phyloP scores from a whole-genome alignment of 2,888 invertebrate species.

The Agonopterix heracliana region DNA sequence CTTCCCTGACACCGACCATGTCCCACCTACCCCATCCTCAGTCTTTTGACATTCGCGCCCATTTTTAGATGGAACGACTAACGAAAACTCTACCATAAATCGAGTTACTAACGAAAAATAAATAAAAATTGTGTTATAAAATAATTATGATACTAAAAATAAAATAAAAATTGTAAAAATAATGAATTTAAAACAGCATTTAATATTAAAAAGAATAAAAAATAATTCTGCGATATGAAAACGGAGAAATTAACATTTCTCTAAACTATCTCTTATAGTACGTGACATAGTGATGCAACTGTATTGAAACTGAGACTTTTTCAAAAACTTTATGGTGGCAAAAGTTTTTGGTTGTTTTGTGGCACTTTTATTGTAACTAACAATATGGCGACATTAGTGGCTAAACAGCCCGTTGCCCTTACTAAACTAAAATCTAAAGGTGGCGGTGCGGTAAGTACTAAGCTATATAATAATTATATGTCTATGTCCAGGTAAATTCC shows the following conservation, averaged over 20 bases:
- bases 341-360: conserved; percentile 41
- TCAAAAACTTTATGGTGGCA: conserved; percentile 17
- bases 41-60: conserved; percentile 74
- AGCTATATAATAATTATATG: neutral
- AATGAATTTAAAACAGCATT: conserved; percentile 38
- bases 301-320: conserved; percentile 33
- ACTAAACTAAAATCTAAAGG: conserved; percentile 22
- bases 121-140: neutral
- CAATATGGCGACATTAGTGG: conserved; percentile 54
- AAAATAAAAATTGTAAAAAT: conserved; percentile 25
- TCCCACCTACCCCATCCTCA: conserved; percentile 59
- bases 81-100: conserved; percentile 56
- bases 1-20: conserved; percentile 4
- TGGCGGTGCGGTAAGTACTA: conserved; percentile 52
- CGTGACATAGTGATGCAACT: conserved; percentile 28
- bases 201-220: conserved; percentile 22
- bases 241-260: conserved; percentile 3
- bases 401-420: conserved; percentile 44
- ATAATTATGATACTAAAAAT: neutral
- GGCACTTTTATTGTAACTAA: conserved; percentile 52
- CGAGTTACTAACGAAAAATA: conserved; percentile 33
- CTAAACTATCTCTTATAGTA: conserved; percentile 9
- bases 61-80: conserved; percentile 69
- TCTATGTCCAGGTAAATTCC: neutral
- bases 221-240: neutral